These are phyloP conservation scores for Lasioglossum marginatum DNA, from an alignment of 2,888 invertebrate genomes.

Conservation along the genomic window DNA sequence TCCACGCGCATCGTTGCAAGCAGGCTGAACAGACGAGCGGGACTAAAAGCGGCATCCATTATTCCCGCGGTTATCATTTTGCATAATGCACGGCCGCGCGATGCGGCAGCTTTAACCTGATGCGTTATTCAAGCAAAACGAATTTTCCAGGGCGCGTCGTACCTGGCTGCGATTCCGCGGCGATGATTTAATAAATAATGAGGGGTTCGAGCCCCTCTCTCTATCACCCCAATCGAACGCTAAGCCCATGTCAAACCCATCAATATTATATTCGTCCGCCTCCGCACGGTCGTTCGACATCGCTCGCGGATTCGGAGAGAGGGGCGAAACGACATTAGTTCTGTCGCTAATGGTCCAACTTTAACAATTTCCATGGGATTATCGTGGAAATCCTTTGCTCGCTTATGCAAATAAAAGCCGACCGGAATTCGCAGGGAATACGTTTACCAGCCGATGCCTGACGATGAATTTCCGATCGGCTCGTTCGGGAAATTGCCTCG, in stretches of 20 bases:
- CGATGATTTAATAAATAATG: conserved; percentile 77
- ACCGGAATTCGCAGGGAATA: conserved; percentile 43
- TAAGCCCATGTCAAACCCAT: conserved; percentile 78
- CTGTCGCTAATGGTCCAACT: conserved; percentile 78
- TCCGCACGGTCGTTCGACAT: conserved; percentile 57
- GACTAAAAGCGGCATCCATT: conserved; percentile 53
- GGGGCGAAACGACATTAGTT: conserved; percentile 78
- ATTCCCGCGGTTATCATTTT: conserved; percentile 59
- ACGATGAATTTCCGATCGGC: conserved; percentile 59
- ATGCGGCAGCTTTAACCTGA: conserved; percentile 28
- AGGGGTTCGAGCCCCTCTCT: conserved; percentile 65
- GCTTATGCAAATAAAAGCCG: conserved; percentile 74
- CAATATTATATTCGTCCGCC: conserved; percentile 77
- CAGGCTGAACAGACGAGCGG: conserved; percentile 12
- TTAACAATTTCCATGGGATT: conserved; percentile 82
- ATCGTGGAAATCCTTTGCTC: conserved; percentile 71
- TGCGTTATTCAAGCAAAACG: conserved; percentile 53
- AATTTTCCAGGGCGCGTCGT: conserved; percentile 47
- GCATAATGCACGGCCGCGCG: conserved; percentile 53
- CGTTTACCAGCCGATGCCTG: conserved; percentile 10
- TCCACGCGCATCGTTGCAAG: neutral
- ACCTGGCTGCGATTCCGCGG: conserved; percentile 60
- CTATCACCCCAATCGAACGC: conserved; percentile 66
- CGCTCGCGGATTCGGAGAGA: neutral
- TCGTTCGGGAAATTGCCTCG: conserved; percentile 45